Conservation (phyloP, 2,113 vertebrate species). For the Tenrec ecaudatus region DNA sequence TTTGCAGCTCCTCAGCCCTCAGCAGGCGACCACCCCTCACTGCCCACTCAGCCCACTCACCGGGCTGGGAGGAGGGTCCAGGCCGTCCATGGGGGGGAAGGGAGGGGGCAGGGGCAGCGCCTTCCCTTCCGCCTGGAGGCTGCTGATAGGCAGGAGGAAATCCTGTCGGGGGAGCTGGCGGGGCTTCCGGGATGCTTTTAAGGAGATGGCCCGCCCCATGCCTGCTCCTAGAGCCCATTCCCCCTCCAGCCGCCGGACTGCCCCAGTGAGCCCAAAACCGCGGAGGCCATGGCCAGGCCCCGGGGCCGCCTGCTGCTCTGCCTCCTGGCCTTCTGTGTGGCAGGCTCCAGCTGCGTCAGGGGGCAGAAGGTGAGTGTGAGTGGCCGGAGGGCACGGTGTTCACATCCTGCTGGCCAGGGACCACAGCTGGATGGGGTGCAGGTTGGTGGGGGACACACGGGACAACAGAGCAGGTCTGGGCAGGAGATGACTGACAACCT, state of each 20-base stretch:
- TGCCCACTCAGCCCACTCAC: too few relatives aligned
- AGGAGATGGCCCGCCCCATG: conserved; percentile 68
- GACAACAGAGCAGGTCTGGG: not conserved
- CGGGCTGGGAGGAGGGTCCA: not conserved
- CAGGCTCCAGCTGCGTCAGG: not conserved
- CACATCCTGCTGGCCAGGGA: not conserved
- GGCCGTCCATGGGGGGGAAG: conserved; percentile 20
- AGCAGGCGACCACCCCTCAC: too few relatives aligned
- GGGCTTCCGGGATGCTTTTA: conserved; percentile 74
- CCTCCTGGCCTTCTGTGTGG: conserved; percentile 64
- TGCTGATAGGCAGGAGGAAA: conserved; percentile 92
- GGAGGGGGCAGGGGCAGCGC: conserved; percentile 80
- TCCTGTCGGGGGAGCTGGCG: conserved; percentile 87
- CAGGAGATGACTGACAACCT: not conserved
- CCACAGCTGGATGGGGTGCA: not conserved
- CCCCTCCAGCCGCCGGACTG: not conserved
- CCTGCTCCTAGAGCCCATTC: conserved; percentile 52
- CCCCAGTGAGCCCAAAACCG: not conserved
- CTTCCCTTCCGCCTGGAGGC: conserved; percentile 91
- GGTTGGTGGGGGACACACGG: not conserved
- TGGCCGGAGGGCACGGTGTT: not conserved
- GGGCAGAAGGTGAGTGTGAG: conserved; percentile 77
- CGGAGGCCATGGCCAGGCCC: conserved; percentile 63
- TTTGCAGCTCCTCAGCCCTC: too few relatives aligned
- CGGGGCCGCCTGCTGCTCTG: conserved; percentile 50